Percentiles rank a stretch among this genome's conserved stretches.
Evolutionary conservation across 2,113 vertebrate genomes (phyloP).

Genomic region (Haemorhous mexicanus): DNA sequence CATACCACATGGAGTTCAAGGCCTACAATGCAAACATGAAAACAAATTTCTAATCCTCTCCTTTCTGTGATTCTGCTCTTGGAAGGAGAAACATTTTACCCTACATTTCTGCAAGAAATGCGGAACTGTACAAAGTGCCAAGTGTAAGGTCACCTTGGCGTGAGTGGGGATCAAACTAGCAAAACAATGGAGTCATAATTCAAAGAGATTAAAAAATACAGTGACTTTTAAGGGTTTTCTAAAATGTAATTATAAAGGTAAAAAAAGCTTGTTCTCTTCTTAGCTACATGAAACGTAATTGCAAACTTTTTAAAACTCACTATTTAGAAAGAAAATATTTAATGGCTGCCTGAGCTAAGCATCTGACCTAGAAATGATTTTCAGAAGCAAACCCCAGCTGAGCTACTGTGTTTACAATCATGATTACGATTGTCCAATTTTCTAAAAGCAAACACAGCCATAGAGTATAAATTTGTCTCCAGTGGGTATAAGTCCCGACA

Average conservation of each 20-base stretch:
- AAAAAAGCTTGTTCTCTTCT: neutral
- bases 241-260: neutral
- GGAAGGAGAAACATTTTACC: neutral
- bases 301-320: neutral
- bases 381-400: slow-evolving; percentile 50
- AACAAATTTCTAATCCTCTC: neutral
- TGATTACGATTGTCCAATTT: slow-evolving; percentile 38
- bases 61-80: neutral
- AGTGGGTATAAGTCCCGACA: slow-evolving; percentile 5
- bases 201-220: neutral
- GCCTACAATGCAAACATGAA: neutral
- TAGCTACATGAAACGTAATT: neutral
- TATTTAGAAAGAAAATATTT: neutral
- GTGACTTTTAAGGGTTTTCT: neutral
- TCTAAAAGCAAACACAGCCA: slow-evolving; percentile 55
- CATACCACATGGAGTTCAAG: neutral
- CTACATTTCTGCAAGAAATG: neutral
- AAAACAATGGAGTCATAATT: neutral
- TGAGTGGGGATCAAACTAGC: neutral
- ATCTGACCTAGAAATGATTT: slow-evolving; percentile 65
- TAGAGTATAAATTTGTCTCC: slow-evolving; percentile 25
- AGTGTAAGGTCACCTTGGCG: neutral
- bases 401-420: slow-evolving; percentile 54
- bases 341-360: slow-evolving; percentile 27
- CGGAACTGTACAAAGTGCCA: neutral